A percentile compares a stretch with the other conserved stretches of the same genome.
Conservation (phyloP, 2,888 invertebrate genomes). For the Caenorhabditis uteleia region DNA sequence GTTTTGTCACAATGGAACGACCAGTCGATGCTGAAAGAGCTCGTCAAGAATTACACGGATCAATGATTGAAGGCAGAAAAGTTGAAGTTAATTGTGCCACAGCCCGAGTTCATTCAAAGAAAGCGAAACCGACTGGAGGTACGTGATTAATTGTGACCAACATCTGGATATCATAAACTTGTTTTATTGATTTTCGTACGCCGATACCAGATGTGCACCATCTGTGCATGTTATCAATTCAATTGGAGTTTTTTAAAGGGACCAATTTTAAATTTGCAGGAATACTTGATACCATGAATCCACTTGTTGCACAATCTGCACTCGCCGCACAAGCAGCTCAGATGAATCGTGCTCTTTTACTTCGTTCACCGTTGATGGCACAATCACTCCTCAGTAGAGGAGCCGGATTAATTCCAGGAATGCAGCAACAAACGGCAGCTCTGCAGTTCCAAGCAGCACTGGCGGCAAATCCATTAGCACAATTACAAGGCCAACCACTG, state of each 20-base stretch:
- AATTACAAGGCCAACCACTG: constrained; percentile 43
- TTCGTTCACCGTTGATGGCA: constrained; percentile 41
- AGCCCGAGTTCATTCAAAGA: constrained; percentile 98
- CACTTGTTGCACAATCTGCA: constrained; percentile 40
- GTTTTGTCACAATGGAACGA: constrained; percentile 99
- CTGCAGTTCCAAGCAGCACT: constrained; percentile 27
- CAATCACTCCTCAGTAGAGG: constrained; percentile 39
- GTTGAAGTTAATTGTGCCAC: constrained; percentile 98
- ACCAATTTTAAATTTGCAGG: no score
- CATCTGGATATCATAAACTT: constrained; percentile 5
- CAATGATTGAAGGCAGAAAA: constrained; percentile 99
- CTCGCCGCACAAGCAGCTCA: constrained; percentile 37
- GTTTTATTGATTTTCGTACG: no score
- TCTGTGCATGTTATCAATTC: no score
- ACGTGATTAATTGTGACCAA: neutral
- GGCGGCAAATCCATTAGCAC: constrained; percentile 28
- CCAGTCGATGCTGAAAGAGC: constrained; percentile 99
- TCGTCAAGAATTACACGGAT: constrained; percentile 99
- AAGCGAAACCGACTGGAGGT: constrained; percentile 75
- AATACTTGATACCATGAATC: constrained; percentile 38
- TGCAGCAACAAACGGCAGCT: constrained; percentile 26
- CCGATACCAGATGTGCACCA: no score
- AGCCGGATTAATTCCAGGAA: constrained; percentile 23
- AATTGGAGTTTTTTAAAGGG: no score
- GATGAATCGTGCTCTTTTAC: constrained; percentile 39